Conservation (phyloP, 1,140 invertebrate species). For the Aricia agestis region DNA sequence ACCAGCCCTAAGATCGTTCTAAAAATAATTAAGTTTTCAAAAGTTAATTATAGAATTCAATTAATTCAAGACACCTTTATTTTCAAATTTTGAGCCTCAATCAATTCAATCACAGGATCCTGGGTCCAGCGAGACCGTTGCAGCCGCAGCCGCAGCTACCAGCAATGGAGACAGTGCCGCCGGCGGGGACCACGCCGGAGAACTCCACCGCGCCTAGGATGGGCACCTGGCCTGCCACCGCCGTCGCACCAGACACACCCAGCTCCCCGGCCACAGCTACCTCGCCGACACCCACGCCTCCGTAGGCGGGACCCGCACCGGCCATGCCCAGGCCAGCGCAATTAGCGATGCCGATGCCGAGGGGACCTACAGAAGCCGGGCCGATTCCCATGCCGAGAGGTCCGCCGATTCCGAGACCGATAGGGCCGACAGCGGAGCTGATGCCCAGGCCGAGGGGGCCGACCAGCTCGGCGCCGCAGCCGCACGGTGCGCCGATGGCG, state of each 20-base stretch:
- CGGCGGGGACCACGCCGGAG: constrained; percentile 29
- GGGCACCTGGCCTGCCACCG: constrained; percentile 31
- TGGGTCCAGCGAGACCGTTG: neutral
- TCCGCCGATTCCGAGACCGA: neutral
- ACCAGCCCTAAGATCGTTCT: too few relatives aligned
- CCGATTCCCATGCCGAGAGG: neutral
- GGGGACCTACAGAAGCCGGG: neutral
- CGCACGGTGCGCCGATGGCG: neutral
- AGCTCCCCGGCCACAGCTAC: constrained; percentile 18
- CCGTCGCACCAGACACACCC: neutral
- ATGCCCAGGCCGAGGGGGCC: neutral
- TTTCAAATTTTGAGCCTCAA: too few relatives aligned
- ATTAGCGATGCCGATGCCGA: neutral
- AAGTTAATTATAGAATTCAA: too few relatives aligned
- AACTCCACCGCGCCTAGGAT: constrained; percentile 28
- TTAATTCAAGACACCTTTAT: too few relatives aligned
- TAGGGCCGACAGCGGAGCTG: neutral
- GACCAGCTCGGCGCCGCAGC: neutral
- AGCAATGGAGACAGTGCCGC: constrained; percentile 30
- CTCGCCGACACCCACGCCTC: constrained; percentile 28
- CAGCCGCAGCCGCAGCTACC: constrained; percentile 32
- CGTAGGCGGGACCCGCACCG: constrained; percentile 22
- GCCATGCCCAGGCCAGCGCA: neutral
- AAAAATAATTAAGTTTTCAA: too few relatives aligned
- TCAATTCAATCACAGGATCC: neutral